Percentiles rank a stretch among this genome's conserved stretches.
Conservation (phyloP, 2,888 invertebrate species). For the Pardosa pseudoannulata region DNA sequence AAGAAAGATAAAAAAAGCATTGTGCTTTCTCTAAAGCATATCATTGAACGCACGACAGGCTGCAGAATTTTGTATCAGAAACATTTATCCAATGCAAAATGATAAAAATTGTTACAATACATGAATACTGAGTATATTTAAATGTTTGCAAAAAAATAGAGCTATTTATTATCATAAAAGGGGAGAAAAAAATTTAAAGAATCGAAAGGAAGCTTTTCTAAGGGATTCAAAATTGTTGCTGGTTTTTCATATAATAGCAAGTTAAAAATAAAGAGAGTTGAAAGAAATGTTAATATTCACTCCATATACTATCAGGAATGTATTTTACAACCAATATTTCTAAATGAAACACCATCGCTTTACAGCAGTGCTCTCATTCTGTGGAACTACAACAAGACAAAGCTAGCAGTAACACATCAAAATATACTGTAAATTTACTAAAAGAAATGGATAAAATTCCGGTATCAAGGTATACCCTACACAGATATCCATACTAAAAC, state of each 20-base stretch:
- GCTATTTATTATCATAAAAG: conserved; percentile 3
- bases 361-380: neutral
- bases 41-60: neutral
- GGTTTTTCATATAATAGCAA: neutral
- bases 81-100: neutral
- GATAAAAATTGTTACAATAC: neutral
- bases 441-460: no score
- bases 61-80: neutral
- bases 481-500: no score
- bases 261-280: no score
- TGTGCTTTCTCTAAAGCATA: neutral
- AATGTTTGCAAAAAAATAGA: neutral
- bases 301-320: no score
- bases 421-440: no score
- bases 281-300: no score
- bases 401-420: neutral
- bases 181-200: neutral
- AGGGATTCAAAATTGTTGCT: conserved; percentile 4
- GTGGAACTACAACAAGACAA: neutral
- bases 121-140: neutral
- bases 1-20: neutral
- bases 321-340: neutral
- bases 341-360: neutral
- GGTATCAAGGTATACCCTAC: no score
- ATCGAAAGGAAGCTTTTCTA: neutral